Base-by-base conservation (phyloP, 1,140 invertebrate species). In the Neuroterus valhalla region DNA sequence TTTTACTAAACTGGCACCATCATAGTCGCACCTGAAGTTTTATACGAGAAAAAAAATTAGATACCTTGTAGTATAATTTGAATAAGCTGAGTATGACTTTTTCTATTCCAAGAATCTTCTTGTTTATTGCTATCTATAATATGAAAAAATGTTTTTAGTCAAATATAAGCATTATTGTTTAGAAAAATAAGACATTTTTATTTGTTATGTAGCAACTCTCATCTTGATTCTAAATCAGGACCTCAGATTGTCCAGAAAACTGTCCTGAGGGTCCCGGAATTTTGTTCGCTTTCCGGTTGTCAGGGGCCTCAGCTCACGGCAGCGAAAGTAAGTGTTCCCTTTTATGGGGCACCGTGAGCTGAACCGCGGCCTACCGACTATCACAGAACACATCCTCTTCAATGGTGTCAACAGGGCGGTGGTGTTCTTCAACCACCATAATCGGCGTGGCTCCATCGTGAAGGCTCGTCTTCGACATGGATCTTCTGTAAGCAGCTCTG, bases 361-460 rank as follows among this genome's bases (percentile, higher is more conserved):
- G 72, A 19, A 84, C 45, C 66, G 82, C 76, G 70, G 81, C 86
- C 85, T 90, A 90, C 88, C 89, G 88, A 78, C 84, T 87, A 31
- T 88, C 87, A 66, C 86, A 88, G 66, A 89, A 85, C 0, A 86
- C 81, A 69, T 88, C 87, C 55, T 90, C 89, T n/a, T 90, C 89
- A 52, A 88, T 87, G 8, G 82, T 82, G 5, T 89, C 84, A 15
- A 84, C 81, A 10, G 78, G 82, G 15, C 84, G 81, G 55, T 86
- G 79, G 62, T 38, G 31, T 38, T 92, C 92, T 48, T 93, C 92
- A 3, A 91, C 88, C 1, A 94, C 91, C 76, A 93, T 90, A 73
- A 94, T 94, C 0, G 93, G 93, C 5, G 93, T 94, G 15, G 93
- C 93, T 0, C 93, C 93, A 81, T 94, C 93, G 82, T 92, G 91